Evolutionary conservation across 53 echinoderm and acorn worm species (phyloP).

Genomic region (Echinometra lucunter): DNA sequence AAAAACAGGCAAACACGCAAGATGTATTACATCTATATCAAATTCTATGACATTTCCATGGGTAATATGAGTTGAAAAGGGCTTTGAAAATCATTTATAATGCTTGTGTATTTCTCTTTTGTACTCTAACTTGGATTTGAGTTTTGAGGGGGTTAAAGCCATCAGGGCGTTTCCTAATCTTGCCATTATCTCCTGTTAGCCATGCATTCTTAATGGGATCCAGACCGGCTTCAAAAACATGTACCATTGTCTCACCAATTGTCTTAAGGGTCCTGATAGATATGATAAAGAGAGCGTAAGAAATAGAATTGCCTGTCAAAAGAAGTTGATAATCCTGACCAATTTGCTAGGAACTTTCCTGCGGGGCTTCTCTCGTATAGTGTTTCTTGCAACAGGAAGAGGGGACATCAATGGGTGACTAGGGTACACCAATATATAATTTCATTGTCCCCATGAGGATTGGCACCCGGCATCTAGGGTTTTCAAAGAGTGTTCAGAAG

Average conservation of each 20-base stretch:
- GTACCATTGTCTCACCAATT: constrained; percentile 25
- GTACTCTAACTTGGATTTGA: neutral
- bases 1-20: neutral
- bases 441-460: constrained; percentile 41
- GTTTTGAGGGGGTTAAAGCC: neutral
- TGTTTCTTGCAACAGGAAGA: constrained; percentile 11
- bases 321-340: constrained; percentile 23
- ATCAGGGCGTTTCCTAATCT: constrained; percentile 29
- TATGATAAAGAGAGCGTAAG: neutral
- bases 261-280: constrained; percentile 35
- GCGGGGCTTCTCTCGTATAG: constrained; percentile 24
- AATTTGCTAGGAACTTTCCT: constrained; percentile 59
- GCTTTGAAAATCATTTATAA: neutral
- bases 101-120: neutral
- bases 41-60: neutral
- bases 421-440: constrained; percentile 33
- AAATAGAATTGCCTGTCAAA: constrained; percentile 31
- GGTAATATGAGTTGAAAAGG: neutral
- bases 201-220: neutral
- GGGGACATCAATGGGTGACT: constrained; percentile 47
- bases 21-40: neutral
- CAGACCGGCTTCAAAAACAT: constrained; percentile 12
- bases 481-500: neutral
- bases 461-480: neutral
- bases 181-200: constrained; percentile 17